Evolutionary conservation across 2,888 invertebrate genomes (phyloP).

Genomic region (Caenorhabditis panamensis): DNA sequence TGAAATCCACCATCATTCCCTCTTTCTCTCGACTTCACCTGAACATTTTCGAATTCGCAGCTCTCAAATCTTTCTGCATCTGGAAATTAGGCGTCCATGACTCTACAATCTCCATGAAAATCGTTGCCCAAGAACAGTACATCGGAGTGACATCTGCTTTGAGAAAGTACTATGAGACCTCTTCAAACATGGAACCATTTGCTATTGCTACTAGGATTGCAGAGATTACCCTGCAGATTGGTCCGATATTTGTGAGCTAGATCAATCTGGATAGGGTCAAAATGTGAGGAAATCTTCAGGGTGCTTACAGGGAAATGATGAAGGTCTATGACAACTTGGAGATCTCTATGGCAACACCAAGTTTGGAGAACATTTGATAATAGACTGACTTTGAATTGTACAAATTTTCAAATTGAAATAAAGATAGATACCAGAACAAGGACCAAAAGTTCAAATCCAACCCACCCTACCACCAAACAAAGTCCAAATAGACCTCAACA

Average conservation of each 20-base stretch:
- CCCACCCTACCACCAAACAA: too few relatives aligned
- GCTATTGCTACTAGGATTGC: slow-evolving; percentile 47
- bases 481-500: too few relatives aligned
- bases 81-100: slow-evolving; percentile 63
- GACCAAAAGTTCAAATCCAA: too few relatives aligned
- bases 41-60: slow-evolving; percentile 62
- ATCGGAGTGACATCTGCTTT: slow-evolving; percentile 29
- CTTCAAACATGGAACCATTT: background rate
- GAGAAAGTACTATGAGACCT: slow-evolving; percentile 46
- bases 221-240: slow-evolving; percentile 51
- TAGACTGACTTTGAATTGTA: too few relatives aligned
- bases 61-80: slow-evolving; percentile 61
- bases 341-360: too few relatives aligned
- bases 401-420: too few relatives aligned
- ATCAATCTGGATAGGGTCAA: too few relatives aligned
- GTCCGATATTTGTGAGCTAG: slow-evolving; percentile 42
- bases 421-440: too few relatives aligned
- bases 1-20: background rate
- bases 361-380: too few relatives aligned
- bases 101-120: slow-evolving; percentile 35
- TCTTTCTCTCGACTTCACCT: slow-evolving; percentile 21
- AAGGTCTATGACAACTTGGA: too few relatives aligned
- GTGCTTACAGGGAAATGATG: background rate
- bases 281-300: too few relatives aligned
- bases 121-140: slow-evolving; percentile 54